phyloP scores from a whole-genome alignment of 30 jellyfish, hydroid and myxozoan species.

The Pelagia noctiluca region DNA sequence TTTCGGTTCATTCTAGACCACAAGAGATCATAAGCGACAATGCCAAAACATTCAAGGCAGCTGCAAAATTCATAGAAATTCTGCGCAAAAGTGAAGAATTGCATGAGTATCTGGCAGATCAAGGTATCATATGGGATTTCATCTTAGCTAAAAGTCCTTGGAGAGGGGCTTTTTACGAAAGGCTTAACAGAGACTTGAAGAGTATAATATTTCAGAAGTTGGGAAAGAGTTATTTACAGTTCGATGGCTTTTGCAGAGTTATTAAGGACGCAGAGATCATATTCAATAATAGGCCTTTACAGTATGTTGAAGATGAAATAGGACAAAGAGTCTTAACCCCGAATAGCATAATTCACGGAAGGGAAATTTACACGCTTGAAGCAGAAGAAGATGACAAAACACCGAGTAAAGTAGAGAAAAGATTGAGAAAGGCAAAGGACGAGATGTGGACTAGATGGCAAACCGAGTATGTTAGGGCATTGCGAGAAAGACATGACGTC shows the following conservation, averaged over 20 bases:
- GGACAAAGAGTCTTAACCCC: slow-evolving; percentile 18
- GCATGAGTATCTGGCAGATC: slow-evolving; percentile 1
- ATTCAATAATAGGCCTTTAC: slow-evolving; percentile 30
- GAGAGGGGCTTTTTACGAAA: slow-evolving; percentile 52
- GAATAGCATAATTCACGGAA: background rate
- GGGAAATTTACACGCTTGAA: slow-evolving; percentile 23
- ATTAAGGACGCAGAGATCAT: background rate
- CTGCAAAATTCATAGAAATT: slow-evolving; percentile 43
- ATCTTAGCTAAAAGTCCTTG: slow-evolving; percentile 44
- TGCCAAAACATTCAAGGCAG: slow-evolving; percentile 62
- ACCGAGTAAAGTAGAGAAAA: slow-evolving; percentile 44
- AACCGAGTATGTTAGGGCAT: slow-evolving; percentile 58
- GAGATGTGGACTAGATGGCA: slow-evolving; percentile 67
- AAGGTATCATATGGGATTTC: slow-evolving; percentile 37
- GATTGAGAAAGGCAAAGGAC: slow-evolving; percentile 56
- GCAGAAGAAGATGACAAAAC: slow-evolving; percentile 34
- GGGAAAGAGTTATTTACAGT: slow-evolving; percentile 40
- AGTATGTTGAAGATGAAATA: slow-evolving; percentile 56
- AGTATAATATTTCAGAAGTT: slow-evolving; percentile 18
- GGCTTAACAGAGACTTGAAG: slow-evolving; percentile 49
- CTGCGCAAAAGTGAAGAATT: slow-evolving; percentile 8
- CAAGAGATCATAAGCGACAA: slow-evolving; percentile 61
- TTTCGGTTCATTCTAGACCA: slow-evolving; percentile 49
- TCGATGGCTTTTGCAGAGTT: slow-evolving; percentile 26
- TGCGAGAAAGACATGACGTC: slow-evolving; percentile 68